Percentiles rank a stretch among this genome's conserved stretches.
These are phyloP conservation scores for Pogonomyrmex californicus DNA, from an alignment of 1,140 invertebrate species.

Conservation along the genomic window DNA sequence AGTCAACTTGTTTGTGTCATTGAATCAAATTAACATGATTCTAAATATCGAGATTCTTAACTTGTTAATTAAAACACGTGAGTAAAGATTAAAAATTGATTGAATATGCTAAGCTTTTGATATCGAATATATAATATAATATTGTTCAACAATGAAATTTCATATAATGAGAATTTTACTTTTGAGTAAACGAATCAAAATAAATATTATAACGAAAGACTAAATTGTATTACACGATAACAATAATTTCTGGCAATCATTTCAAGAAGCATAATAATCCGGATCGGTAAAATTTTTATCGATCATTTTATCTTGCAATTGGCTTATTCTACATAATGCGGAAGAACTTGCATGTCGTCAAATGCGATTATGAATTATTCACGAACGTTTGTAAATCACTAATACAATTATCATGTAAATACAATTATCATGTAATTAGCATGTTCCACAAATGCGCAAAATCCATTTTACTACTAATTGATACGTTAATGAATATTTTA, in stretches of 20 bases:
- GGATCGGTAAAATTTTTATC: background rate
- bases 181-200: conserved; percentile 9
- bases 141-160: background rate
- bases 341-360: conserved; percentile 9
- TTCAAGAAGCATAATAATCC: background rate
- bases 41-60: background rate
- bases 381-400: conserved; percentile 30
- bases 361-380: conserved; percentile 50
- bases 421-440: background rate
- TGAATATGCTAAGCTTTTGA: background rate
- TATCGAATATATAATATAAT: background rate
- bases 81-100: conserved; percentile 1
- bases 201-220: background rate
- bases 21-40: conserved; percentile 2
- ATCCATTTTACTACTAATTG: conserved; percentile 2
- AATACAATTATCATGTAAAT: conserved; percentile 45
- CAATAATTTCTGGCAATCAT: background rate
- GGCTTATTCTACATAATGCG: background rate
- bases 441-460: background rate
- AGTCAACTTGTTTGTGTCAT: background rate
- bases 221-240: background rate
- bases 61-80: background rate
- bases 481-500: conserved; percentile 34
- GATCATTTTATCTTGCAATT: background rate
- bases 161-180: conserved; percentile 12